These are phyloP conservation scores for Amphiprion percula DNA, from an alignment of 2,113 vertebrate species.

Conservation along the genomic window DNA sequence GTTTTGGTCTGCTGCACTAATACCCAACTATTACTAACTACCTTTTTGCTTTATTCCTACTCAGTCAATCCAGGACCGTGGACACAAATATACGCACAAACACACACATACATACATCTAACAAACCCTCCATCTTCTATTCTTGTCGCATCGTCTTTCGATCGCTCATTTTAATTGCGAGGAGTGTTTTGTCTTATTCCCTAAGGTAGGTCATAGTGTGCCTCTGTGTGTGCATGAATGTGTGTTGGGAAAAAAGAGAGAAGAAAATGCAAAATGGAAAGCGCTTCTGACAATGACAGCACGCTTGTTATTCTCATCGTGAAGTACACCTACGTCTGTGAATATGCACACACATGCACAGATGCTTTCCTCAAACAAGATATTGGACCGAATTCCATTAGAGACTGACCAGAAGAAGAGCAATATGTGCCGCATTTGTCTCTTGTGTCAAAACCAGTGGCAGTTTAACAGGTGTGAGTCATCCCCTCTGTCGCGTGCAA, in stretches of 20 bases:
- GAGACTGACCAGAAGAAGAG: constrained; percentile 15
- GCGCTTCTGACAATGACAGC: constrained; percentile 39
- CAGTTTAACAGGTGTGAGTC: constrained; percentile 20
- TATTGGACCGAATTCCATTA: constrained; percentile 46
- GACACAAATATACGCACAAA: constrained; percentile 15
- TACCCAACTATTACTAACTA: constrained; percentile 65
- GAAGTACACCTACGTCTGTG: constrained; percentile 4
- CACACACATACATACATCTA: not conserved
- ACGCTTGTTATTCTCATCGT: constrained; percentile 53
- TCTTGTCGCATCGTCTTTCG: constrained; percentile 9
- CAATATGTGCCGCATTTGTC: constrained; percentile 7
- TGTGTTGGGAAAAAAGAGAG: constrained; percentile 4
- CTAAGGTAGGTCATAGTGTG: constrained; percentile 31
- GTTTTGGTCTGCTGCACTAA: constrained; percentile 67
- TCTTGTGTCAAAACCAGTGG: not conserved
- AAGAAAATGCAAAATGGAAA: constrained; percentile 37
- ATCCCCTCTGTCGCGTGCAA: constrained; percentile 1
- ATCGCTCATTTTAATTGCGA: constrained; percentile 63
- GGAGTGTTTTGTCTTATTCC: constrained; percentile 60
- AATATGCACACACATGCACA: constrained; percentile 9
- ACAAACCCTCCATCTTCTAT: not conserved
- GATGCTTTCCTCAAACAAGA: constrained; percentile 12
- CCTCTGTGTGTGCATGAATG: not conserved
- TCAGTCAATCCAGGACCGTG: constrained; percentile 66
- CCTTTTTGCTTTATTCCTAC: constrained; percentile 60